phyloP scores from a whole-genome alignment of 2,888 invertebrate genomes.

The Polyploca ridens region DNA sequence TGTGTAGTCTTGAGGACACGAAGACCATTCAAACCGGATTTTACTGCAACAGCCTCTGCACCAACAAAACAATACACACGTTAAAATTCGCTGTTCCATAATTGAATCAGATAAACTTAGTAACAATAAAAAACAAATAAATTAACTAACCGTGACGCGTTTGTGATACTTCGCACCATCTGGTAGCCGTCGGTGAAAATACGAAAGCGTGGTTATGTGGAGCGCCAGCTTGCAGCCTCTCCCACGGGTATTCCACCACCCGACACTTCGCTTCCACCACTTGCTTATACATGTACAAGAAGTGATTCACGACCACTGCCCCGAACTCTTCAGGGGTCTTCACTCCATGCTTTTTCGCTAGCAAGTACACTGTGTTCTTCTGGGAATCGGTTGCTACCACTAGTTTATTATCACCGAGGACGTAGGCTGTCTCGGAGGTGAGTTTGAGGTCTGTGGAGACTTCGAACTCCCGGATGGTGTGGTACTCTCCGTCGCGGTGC shows the following conservation, averaged over 20 bases:
- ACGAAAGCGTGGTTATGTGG: slow-evolving; percentile 92
- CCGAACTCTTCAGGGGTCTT: slow-evolving; percentile 91
- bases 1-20: slow-evolving; percentile 92
- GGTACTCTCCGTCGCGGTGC: slow-evolving; percentile 86
- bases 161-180: slow-evolving; percentile 88
- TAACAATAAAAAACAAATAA: slow-evolving; percentile 10
- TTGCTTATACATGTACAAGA: slow-evolving; percentile 90
- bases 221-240: slow-evolving; percentile 83
- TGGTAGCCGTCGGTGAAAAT: slow-evolving; percentile 86
- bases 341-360: slow-evolving; percentile 91
- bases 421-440: slow-evolving; percentile 88
- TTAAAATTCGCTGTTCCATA: too few relatives aligned
- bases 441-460: slow-evolving; percentile 88
- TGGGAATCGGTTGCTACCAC: slow-evolving; percentile 93
- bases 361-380: slow-evolving; percentile 91
- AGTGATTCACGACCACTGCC: slow-evolving; percentile 89
- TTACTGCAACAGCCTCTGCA: slow-evolving; percentile 83
- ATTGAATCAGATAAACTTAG: neutral
- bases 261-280: slow-evolving; percentile 88
- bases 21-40: slow-evolving; percentile 88
- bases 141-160: slow-evolving; percentile 85
- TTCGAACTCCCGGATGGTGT: slow-evolving; percentile 90
- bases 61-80: slow-evolving; percentile 7
- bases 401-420: slow-evolving; percentile 90
- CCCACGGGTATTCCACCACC: slow-evolving; percentile 91